Conservation (phyloP, 23 tunicate genomes). For the Styela clava region DNA sequence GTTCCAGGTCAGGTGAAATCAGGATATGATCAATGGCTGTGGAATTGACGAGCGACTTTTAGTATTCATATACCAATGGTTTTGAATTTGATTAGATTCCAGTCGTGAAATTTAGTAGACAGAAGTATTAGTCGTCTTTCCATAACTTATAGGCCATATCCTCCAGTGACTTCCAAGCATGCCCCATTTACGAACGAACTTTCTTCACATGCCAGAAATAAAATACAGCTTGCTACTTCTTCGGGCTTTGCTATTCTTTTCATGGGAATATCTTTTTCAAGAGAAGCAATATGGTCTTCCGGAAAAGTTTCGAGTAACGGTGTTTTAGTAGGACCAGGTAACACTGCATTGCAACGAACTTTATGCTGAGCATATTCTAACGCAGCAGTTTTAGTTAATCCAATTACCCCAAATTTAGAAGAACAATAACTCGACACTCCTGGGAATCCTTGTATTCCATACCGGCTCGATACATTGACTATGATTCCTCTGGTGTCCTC, state of each 20-base stretch:
- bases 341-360: not conserved
- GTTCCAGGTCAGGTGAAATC: too few relatives aligned
- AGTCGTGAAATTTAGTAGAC: too few relatives aligned
- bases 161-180: slow-evolving; percentile 64
- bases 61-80: too few relatives aligned
- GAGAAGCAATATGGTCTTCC: not conserved
- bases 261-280: not conserved
- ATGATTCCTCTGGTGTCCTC: not conserved
- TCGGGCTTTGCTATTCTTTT: not conserved
- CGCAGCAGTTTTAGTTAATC: not conserved
- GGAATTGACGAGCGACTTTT: too few relatives aligned
- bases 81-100: too few relatives aligned
- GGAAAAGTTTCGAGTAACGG: not conserved
- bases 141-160: too few relatives aligned
- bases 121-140: too few relatives aligned
- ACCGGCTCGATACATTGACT: not conserved
- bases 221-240: slow-evolving; percentile 62
- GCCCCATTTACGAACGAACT: slow-evolving; percentile 73
- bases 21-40: too few relatives aligned
- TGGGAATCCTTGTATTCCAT: not conserved
- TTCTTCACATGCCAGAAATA: slow-evolving; percentile 70
- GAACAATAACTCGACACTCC: not conserved
- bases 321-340: not conserved
- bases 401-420: not conserved
- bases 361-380: not conserved